Evolutionary conservation across 1,140 invertebrate species (phyloP).

Genomic region (Drosophila burlai): DNA sequence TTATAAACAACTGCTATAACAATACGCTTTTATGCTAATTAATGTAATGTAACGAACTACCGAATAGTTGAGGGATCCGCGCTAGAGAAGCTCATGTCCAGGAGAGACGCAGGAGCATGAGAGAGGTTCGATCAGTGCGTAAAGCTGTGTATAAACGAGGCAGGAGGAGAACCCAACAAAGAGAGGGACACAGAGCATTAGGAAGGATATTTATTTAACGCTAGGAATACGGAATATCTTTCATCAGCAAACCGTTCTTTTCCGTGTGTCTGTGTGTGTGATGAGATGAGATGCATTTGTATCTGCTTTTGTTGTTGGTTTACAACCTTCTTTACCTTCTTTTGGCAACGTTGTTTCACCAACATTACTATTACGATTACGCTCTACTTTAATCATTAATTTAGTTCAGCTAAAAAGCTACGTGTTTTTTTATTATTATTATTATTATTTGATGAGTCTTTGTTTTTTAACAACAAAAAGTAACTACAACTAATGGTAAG

Average conservation of each 20-base stretch:
- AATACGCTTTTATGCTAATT: conserved; percentile 57
- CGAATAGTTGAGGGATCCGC: conserved; percentile 2
- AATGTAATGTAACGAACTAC: conserved; percentile 51
- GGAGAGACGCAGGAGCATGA: neutral
- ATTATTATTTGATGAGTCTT: conserved; percentile 1
- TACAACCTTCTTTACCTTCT: conserved; percentile 18
- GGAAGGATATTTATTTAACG: conserved; percentile 34
- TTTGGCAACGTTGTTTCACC: conserved; percentile 50
- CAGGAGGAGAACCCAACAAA: neutral
- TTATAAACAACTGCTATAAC: conserved; percentile 46
- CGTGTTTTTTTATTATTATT: conserved; percentile 4
- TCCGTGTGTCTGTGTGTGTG: neutral
- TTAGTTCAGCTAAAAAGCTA: conserved; percentile 9
- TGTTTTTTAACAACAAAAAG: neutral
- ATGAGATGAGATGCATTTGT: conserved; percentile 30
- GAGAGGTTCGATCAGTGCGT: neutral
- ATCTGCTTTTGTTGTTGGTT: conserved; percentile 46
- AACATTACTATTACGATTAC: conserved; percentile 28
- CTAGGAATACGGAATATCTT: neutral
- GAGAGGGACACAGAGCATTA: neutral
- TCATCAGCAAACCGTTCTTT: conserved; percentile 14
- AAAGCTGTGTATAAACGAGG: conserved; percentile 15
- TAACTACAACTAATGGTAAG: conserved; percentile 10
- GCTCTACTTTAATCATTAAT: conserved; percentile 17
- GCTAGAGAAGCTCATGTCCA: neutral